phyloP scores from a whole-genome alignment of 2,113 vertebrate genomes.

The Atrichornis clamosus region DNA sequence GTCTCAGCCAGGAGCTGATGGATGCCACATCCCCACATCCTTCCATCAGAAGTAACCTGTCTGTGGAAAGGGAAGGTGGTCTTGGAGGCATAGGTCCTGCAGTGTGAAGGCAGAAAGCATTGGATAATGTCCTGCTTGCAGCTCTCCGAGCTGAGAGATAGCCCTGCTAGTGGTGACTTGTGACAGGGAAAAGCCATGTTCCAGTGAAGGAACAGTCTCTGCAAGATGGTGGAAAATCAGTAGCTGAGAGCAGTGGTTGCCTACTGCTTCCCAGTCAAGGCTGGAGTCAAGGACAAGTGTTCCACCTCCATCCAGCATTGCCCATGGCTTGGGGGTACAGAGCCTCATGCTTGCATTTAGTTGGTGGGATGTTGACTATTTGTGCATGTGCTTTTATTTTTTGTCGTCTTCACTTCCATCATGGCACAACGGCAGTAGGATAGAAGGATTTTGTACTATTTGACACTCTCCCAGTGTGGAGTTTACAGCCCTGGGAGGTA shows the following conservation, averaged over 20 bases:
- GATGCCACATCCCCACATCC: fast-evolving
- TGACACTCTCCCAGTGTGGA: not conserved
- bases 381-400: not conserved
- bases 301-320: not conserved
- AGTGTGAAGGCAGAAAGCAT: not conserved
- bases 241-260: not conserved
- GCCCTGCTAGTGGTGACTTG: fast-evolving
- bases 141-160: not conserved
- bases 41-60: not conserved
- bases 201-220: not conserved
- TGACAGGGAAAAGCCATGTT: not conserved
- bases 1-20: not conserved
- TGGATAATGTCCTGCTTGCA: not conserved
- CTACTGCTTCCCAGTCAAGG: not conserved
- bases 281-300: not conserved
- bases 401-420: not conserved
- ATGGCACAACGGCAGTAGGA: not conserved
- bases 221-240: not conserved
- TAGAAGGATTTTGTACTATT: not conserved
- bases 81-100: not conserved
- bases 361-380: fast-evolving
- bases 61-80: not conserved
- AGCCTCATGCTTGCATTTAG: not conserved
- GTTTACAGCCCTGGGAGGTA: not conserved
- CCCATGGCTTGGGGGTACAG: not conserved